Percentiles rank a stretch among this genome's conserved stretches.
Evolutionary conservation across 1,140 invertebrate species (phyloP).

Genomic region (Eurytemora carolleeae): DNA sequence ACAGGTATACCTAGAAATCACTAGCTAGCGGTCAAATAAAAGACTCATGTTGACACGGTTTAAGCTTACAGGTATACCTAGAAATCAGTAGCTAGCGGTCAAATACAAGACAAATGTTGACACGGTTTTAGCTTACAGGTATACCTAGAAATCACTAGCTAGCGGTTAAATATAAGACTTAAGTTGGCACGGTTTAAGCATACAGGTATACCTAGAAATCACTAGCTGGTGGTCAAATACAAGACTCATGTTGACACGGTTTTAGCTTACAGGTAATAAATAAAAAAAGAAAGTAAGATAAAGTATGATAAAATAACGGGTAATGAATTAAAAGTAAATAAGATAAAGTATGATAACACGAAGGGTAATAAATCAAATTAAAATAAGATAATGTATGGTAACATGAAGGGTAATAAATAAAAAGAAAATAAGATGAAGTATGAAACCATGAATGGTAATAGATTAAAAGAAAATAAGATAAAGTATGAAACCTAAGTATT

Average conservation of each 20-base stretch:
- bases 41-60: conserved; percentile 45
- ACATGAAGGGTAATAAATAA: too few species aligned
- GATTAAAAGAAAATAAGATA: too few species aligned
- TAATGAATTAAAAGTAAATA: too few species aligned
- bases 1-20: neutral
- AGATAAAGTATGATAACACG: too few species aligned
- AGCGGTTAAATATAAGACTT: neutral
- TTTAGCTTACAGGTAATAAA: conserved; percentile 37
- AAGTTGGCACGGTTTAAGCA: neutral
- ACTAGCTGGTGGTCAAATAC: neutral
- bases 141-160: neutral
- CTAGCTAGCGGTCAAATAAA: neutral
- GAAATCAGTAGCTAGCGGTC: too few species aligned
- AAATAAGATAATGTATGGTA: too few species aligned
- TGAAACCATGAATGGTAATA: too few species aligned
- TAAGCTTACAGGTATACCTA: conserved; percentile 34
- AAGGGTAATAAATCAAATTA: too few species aligned
- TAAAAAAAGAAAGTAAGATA: too few species aligned
- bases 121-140: neutral
- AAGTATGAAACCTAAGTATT: too few species aligned
- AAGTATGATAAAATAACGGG: too few species aligned
- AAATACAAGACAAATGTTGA: neutral
- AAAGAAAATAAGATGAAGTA: too few species aligned
- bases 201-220: neutral
- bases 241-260: conserved; percentile 45